Percentiles rank a stretch among this genome's conserved stretches.
Evolutionary conservation across 2,113 vertebrate species (phyloP).

Genomic region (Cepphus grylle): DNA sequence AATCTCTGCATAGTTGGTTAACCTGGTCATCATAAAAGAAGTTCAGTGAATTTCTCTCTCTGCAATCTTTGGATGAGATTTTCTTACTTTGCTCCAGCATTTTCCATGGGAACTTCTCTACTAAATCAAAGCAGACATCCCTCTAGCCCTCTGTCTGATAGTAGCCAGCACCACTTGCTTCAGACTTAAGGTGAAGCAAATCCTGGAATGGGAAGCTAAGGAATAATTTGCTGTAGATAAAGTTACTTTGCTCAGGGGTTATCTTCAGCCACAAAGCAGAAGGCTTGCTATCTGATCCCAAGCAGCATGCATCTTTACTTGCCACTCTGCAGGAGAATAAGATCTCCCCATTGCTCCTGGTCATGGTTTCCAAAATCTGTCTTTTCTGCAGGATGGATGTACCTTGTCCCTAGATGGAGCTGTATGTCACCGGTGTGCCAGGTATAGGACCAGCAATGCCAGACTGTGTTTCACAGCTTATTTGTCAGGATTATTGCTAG

Average conservation of each 20-base stretch:
- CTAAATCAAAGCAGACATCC: slow-evolving; percentile 53
- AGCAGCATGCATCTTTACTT: slow-evolving; percentile 14
- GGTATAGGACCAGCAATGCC: neutral
- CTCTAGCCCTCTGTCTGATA: slow-evolving; percentile 17
- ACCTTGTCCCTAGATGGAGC: slow-evolving; percentile 48
- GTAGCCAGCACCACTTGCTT: slow-evolving; percentile 3
- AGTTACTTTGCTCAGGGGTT: slow-evolving; percentile 51
- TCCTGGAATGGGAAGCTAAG: slow-evolving; percentile 51
- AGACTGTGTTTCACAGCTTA: neutral
- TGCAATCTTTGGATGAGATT: neutral
- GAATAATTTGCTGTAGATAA: slow-evolving; percentile 53
- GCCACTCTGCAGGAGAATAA: slow-evolving; percentile 1
- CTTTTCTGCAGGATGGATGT: neutral
- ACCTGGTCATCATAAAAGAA: neutral
- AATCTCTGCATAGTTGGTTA: slow-evolving; percentile 31
- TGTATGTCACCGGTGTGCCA: neutral
- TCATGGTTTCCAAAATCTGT: neutral
- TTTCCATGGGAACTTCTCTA: neutral
- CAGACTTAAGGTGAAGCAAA: slow-evolving; percentile 44
- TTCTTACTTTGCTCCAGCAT: neutral
- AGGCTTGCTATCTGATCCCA: slow-evolving; percentile 21
- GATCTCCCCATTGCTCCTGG: neutral
- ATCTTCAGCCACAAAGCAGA: slow-evolving; percentile 54
- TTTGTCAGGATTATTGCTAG: neutral
- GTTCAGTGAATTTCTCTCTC: slow-evolving; percentile 1